Evolutionary conservation across 2,113 vertebrate species (phyloP).

Genomic region (Corythornis cristatus): DNA sequence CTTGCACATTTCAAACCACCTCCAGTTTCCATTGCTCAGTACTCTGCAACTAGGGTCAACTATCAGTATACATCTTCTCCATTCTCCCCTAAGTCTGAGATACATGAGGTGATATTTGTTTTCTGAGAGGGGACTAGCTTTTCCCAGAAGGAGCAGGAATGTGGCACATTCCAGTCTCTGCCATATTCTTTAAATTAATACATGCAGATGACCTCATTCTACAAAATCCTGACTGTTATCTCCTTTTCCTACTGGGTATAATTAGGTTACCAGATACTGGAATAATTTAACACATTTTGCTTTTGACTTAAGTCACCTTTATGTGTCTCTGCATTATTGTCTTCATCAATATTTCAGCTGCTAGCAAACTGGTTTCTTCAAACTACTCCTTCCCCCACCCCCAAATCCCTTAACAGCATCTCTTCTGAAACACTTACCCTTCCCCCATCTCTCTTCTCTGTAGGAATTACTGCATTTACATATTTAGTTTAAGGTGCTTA

Average conservation of each 20-base stretch:
- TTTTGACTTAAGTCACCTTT: neutral
- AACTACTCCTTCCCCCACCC: neutral
- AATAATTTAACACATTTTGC: neutral
- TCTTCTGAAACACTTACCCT: neutral
- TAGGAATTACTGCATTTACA: constrained; percentile 27
- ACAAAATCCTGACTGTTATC: neutral
- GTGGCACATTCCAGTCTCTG: neutral
- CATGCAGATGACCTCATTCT: neutral
- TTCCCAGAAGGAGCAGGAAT: neutral
- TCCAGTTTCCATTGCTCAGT: neutral
- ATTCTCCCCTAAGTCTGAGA: neutral
- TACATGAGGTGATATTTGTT: neutral
- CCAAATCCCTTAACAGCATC: neutral
- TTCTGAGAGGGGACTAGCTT: neutral
- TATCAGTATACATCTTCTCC: neutral
- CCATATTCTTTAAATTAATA: neutral
- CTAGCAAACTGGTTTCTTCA: neutral
- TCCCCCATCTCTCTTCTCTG: neutral
- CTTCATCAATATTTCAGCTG: neutral
- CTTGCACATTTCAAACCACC: neutral
- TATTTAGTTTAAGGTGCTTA: constrained; percentile 60
- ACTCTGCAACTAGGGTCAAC: neutral
- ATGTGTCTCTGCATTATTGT: neutral
- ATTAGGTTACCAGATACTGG: neutral
- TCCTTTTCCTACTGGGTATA: neutral